Evolutionary conservation across 2,888 invertebrate genomes (phyloP).

Genomic region (Steinernema carpocapsae): DNA sequence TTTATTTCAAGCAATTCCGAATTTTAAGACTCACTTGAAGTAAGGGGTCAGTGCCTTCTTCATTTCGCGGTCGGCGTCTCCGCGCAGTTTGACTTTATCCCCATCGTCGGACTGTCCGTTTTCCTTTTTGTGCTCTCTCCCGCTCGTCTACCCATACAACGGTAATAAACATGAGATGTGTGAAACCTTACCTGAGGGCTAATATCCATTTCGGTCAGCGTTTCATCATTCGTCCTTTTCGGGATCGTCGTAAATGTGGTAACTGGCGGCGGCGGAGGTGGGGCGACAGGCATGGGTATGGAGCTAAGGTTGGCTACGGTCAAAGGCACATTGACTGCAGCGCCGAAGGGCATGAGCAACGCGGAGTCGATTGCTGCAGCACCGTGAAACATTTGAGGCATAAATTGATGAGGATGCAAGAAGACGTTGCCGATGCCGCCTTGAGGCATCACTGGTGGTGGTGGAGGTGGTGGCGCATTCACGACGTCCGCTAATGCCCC

Average conservation of each 20-base stretch:
- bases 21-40: conserved; percentile 38
- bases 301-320: conserved; percentile 12
- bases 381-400: conserved; percentile 11
- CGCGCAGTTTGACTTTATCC: not conserved
- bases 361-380: conserved; percentile 1
- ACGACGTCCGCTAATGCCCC: not conserved
- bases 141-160: not conserved
- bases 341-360: conserved; percentile 8
- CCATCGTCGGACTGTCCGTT: conserved; percentile 1
- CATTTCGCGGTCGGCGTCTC: conserved; percentile 41
- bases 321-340: not conserved
- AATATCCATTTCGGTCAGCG: conserved; percentile 21
- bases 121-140: not conserved
- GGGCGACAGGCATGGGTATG: conserved; percentile 18
- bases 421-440: conserved; percentile 9
- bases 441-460: conserved; percentile 18
- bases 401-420: not conserved
- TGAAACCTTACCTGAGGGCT: conserved; percentile 15
- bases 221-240: not conserved
- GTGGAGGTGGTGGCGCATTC: conserved; percentile 16
- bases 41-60: conserved; percentile 43
- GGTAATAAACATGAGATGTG: too few relatives aligned
- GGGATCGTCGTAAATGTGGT: not conserved
- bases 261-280: conserved; percentile 18
- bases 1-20: not conserved